phyloP scores from a whole-genome alignment of 2,888 invertebrate species.

The Oithona nana region DNA sequence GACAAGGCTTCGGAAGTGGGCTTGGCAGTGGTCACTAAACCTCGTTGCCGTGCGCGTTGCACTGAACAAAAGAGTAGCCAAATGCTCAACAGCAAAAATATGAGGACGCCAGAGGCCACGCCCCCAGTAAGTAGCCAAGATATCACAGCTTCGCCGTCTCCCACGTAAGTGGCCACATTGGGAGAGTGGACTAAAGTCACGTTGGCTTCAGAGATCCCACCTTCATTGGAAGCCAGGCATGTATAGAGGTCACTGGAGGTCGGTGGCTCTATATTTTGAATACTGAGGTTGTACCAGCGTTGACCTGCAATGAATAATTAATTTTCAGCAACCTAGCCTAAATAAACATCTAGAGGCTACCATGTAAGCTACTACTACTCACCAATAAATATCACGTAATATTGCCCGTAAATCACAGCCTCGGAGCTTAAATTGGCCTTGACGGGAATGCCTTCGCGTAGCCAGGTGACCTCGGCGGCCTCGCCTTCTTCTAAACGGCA shows the following conservation, averaged over 20 bases:
- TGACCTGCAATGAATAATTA: no score
- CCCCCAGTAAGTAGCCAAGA: conserved; percentile 2
- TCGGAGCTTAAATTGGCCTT: neutral
- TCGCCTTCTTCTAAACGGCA: neutral
- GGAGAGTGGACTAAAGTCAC: conserved; percentile 6
- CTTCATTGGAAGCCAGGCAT: conserved; percentile 5
- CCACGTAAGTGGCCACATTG: conserved; percentile 7
- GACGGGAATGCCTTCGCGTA: neutral
- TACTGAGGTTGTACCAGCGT: conserved; percentile 7
- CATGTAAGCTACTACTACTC: no score
- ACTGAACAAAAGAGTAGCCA: neutral
- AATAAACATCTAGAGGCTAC: no score
- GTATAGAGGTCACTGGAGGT: neutral
- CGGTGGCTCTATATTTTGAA: conserved; percentile 6
- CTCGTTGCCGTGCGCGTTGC: neutral
- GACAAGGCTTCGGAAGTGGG: neutral
- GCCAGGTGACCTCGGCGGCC: neutral
- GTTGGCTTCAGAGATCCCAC: neutral
- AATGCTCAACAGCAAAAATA: neutral
- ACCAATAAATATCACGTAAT: neutral
- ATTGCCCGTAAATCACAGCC: neutral
- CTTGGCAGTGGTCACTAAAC: no score
- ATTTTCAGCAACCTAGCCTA: no score
- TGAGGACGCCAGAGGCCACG: neutral
- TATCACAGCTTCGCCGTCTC: neutral